Conservation (phyloP, 2,113 vertebrate genomes). For the Pongo abelii region DNA sequence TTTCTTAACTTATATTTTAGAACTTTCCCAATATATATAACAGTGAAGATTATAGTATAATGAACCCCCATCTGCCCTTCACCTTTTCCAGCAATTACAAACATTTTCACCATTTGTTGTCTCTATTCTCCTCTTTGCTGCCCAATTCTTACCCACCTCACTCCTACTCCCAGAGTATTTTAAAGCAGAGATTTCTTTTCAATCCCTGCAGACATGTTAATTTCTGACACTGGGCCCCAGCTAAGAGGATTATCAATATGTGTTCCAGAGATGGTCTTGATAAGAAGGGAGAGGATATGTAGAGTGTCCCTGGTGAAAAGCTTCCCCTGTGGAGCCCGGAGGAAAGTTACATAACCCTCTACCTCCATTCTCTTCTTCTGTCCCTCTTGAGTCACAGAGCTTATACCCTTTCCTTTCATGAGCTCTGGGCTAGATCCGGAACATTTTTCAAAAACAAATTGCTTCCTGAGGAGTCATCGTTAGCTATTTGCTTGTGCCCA, state of each 20-base stretch:
- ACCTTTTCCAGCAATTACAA: neutral
- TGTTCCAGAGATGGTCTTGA: neutral
- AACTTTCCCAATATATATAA: neutral
- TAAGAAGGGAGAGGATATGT: neutral
- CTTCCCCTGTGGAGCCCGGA: neutral
- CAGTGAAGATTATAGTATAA: neutral
- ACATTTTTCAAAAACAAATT: conserved; percentile 71
- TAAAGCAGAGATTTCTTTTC: neutral
- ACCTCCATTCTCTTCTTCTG: neutral
- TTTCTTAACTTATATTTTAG: neutral
- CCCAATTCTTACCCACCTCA: neutral
- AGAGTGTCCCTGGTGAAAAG: neutral
- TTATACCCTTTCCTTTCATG: conserved; percentile 43
- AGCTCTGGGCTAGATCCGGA: conserved; percentile 34
- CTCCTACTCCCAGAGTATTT: neutral
- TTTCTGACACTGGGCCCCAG: neutral
- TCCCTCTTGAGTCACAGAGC: conserved; percentile 18
- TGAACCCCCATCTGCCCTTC: neutral
- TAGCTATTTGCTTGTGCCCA: conserved; percentile 66
- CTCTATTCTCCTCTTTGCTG: neutral
- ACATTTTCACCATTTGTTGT: neutral
- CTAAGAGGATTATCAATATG: neutral
- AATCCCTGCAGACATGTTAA: neutral
- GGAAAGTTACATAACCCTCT: neutral
- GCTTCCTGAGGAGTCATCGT: conserved; percentile 73